Evolutionary conservation across 2,113 vertebrate species (phyloP), one percentile per base, ranked within the genome.

Genomic region (Phyllostomus discolor): DNA sequence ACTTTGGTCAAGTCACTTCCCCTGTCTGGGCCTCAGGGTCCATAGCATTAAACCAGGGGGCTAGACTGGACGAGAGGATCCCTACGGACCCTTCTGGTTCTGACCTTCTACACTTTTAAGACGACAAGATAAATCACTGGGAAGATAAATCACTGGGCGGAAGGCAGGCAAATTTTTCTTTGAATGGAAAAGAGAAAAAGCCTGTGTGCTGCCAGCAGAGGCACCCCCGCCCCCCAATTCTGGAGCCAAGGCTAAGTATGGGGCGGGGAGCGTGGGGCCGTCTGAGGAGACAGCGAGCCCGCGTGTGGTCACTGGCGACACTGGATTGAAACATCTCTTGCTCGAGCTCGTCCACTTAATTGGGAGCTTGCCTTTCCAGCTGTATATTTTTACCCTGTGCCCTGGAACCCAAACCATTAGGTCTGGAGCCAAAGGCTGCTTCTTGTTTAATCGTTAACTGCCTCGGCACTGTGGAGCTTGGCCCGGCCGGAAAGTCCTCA

Each of bases 361-460:
- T 93, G 96, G 88, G 95, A 95, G 35, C 86, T 95, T 96, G 96
- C 78, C 79, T 98, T 96, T 88, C 96, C 94, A 88, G 78, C 54
- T 96, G 93, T 91, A 16, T 97, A 98, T 96, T 88, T 91, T 96
- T 97, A 97, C 88, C 98, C 97, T 86, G 95, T 46, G 41, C 82
- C 82, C 96, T 93, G 69, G 96, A 98, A 97, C 92, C 96, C 92
- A 96, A 97, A 91, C 86, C 90, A 69, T 85, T 80, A 94, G 95
- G 96, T 95, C 48, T 67, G 93, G 66, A 97, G 97, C 96, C 97
- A 97, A 92, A 89, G 96, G 89, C 82, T 33, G 73, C 95, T 70
- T 70, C 97, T 96, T 97, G 95, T 96, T 97, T 97, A 83, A 81
- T 97, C 91, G 52, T 98, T 97, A 98, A 97, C 97, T 67, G 91